Evolutionary conservation across 2,888 invertebrate species (phyloP).

Genomic region (Ophion ellenae): DNA sequence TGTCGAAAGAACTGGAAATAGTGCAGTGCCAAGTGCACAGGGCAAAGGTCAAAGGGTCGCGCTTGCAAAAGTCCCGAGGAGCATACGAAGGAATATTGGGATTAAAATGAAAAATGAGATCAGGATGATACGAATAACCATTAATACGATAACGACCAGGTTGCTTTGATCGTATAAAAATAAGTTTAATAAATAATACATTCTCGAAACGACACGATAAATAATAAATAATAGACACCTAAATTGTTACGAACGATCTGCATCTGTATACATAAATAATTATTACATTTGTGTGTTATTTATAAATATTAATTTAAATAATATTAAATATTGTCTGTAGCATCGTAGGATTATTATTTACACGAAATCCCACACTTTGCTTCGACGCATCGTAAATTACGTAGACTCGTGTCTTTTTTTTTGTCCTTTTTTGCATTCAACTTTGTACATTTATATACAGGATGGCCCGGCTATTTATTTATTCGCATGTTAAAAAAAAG

Average conservation of each 20-base stretch:
- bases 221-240: constrained; percentile 72
- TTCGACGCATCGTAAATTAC: constrained; percentile 38
- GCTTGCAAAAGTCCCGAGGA: too few species aligned
- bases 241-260: constrained; percentile 61
- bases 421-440: constrained; percentile 15
- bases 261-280: constrained; percentile 48
- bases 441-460: constrained; percentile 67
- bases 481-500: neutral
- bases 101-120: neutral
- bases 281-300: constrained; percentile 51
- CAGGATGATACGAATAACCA: neutral
- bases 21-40: too few species aligned
- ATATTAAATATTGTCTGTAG: constrained; percentile 50
- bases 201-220: constrained; percentile 75
- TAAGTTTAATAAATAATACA: constrained; percentile 82
- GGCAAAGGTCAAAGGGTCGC: too few species aligned
- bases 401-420: constrained; percentile 9
- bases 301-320: constrained; percentile 62
- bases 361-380: constrained; percentile 49
- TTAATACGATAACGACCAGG: neutral
- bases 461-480: neutral
- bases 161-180: constrained; percentile 77
- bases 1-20: too few species aligned
- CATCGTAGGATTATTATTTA: constrained; percentile 58
- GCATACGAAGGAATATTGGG: too few species aligned